Percentiles rank a stretch among this genome's conserved stretches.
Conservation (phyloP, 2,797 vertebrate genomes). For the Oophaga sylvatica region DNA sequence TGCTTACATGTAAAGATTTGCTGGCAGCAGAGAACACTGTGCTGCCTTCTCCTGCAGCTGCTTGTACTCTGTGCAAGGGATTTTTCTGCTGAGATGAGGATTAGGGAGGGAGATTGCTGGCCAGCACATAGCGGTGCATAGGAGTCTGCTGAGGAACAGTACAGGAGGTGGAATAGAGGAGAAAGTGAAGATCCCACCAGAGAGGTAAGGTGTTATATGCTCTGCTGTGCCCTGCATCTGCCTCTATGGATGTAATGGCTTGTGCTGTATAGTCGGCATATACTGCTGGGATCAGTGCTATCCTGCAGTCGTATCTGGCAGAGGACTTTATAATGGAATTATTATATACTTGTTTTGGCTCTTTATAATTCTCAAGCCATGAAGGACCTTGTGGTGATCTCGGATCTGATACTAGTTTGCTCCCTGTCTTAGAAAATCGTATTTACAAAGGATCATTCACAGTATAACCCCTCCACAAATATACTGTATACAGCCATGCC, state of each 20-base stretch:
- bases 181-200: constrained; percentile 21
- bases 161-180: background rate
- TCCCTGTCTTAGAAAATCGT: background rate
- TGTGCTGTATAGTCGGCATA: background rate
- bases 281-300: background rate
- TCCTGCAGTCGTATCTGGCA: background rate
- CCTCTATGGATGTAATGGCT: background rate
- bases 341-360: background rate
- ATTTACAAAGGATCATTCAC: background rate
- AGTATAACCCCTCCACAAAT: background rate
- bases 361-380: background rate
- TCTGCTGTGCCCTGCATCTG: background rate
- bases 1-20: constrained; percentile 55
- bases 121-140: constrained; percentile 5
- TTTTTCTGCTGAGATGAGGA: constrained; percentile 51
- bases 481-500: background rate
- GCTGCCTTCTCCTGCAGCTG: constrained; percentile 46
- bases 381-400: background rate
- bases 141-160: background rate
- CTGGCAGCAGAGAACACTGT: constrained; percentile 45
- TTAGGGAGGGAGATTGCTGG: constrained; percentile 24
- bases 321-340: too few species aligned
- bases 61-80: constrained; percentile 17
- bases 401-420: background rate
- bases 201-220: constrained; percentile 35